Evolutionary conservation across 1,140 invertebrate genomes (phyloP).

Genomic region (Cotesia typhae): DNA sequence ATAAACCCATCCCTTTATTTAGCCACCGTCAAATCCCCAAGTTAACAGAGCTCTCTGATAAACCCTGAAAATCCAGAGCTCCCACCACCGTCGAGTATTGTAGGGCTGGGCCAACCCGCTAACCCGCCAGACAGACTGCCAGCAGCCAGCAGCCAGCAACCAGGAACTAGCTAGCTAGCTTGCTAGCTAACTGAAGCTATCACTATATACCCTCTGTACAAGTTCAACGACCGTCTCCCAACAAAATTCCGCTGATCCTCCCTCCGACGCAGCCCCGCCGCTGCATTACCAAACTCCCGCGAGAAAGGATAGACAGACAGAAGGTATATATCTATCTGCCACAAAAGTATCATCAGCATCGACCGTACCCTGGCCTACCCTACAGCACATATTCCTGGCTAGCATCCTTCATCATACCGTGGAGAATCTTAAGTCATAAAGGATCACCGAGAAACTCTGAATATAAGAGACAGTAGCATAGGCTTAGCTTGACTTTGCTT

Average conservation of each 20-base stretch:
- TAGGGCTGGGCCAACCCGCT: background rate
- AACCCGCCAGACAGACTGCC: background rate
- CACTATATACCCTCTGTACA: background rate
- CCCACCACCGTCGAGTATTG: background rate
- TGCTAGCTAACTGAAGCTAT: background rate
- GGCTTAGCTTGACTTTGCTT: background rate
- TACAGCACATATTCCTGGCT: no score
- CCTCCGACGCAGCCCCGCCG: conserved; percentile 17
- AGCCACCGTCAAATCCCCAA: conserved; percentile 13
- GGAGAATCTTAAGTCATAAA: no score
- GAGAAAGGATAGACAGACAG: background rate
- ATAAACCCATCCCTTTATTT: no score
- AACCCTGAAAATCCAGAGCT: conserved; percentile 15
- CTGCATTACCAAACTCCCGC: conserved; percentile 2
- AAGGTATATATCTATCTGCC: background rate
- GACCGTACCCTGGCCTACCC: no score
- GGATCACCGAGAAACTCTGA: background rate
- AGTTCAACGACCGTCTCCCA: conserved; percentile 37
- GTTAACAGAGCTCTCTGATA: conserved; percentile 19
- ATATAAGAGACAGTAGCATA: conserved; percentile 19
- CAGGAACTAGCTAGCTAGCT: conserved; percentile 8
- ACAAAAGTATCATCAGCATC: background rate
- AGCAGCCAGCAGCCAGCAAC: background rate
- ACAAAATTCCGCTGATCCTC: conserved; percentile 12
- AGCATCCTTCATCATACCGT: no score